Evolutionary conservation across 1,140 invertebrate genomes (phyloP), one percentile per base, ranked within the genome.

Genomic region (Pseudomyrmex cubaensis): DNA sequence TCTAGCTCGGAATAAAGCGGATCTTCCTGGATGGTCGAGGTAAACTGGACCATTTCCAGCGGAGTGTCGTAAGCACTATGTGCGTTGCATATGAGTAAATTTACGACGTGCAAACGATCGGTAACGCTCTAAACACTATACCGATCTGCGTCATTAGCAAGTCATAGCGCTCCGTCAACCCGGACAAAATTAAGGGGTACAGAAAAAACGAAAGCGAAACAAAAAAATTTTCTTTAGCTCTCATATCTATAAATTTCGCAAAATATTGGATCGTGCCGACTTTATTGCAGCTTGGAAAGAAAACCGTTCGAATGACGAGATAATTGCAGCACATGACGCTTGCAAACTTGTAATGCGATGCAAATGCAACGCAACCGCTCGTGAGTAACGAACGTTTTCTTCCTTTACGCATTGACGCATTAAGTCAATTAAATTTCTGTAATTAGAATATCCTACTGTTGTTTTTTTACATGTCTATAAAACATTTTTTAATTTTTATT

Each of bases 41-140:
- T 9, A 1, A 69, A 66, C 56, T 25, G 44, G 12, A 22, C 10
- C 7, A 25, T 25, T 76, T 25, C 3, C 13, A 75, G 57, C 10
- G 12, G n/a, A 1, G 3, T 70, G 66, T 72, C 46, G 22, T 50
- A 61, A 56, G 25, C 12, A 57, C 59, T 50, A 48, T 0, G 44
- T 44, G 35, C 7, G 10, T 77, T 83, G 57, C 54, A 13, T 54
- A 62, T 2, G 22, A 17, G 69, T 78, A 59, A 69, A 70, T 80
- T 80, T 80, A 76, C 46, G 22, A 69, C 20, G 70, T 67, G 82
- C 13, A 76, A 84, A 85, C 15, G 52, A 25, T 72, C n/a, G 2
- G 15, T 4, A 1, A 12, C 15, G 64, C 22, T 10, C 10, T 67
- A 70, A 78, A 69, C 25, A 12, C 15, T 20, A 17, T 20, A 17